phyloP scores from a whole-genome alignment of 2,797 vertebrate genomes.

The Myiotriccus ornatus region DNA sequence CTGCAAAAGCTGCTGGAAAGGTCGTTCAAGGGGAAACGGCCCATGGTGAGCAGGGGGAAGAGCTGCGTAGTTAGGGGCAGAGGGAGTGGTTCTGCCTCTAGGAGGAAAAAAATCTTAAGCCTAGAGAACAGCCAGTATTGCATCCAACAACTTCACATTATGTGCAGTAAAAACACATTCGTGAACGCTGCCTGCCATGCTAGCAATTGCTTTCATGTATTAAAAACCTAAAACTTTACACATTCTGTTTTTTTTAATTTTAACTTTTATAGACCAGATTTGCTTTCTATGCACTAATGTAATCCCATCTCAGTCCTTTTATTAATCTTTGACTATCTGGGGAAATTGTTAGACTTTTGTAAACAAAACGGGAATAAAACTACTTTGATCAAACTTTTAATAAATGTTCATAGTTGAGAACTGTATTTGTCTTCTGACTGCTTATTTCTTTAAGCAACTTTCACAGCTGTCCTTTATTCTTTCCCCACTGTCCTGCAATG shows the following conservation, averaged over 20 bases:
- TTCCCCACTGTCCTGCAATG: background rate
- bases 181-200: background rate
- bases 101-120: accelerated
- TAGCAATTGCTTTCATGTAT: background rate
- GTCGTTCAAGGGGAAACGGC: accelerated
- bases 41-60: accelerated
- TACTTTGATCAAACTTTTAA: slow-evolving; percentile 38
- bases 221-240: background rate
- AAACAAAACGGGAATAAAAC: slow-evolving; percentile 30
- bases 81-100: background rate
- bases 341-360: slow-evolving; percentile 47
- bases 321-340: slow-evolving; percentile 1
- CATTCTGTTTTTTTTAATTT: background rate
- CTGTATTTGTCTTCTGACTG: slow-evolving; percentile 5
- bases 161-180: accelerated
- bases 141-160: accelerated
- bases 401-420: slow-evolving; percentile 60
- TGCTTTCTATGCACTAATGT: slow-evolving; percentile 23
- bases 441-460: slow-evolving; percentile 30
- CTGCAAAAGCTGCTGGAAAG: background rate
- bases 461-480: background rate
- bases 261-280: background rate
- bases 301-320: background rate
- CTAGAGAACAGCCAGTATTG: accelerated
- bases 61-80: accelerated